phyloP scores from a whole-genome alignment of 2,797 vertebrate species.

The Sebastes alutus region DNA sequence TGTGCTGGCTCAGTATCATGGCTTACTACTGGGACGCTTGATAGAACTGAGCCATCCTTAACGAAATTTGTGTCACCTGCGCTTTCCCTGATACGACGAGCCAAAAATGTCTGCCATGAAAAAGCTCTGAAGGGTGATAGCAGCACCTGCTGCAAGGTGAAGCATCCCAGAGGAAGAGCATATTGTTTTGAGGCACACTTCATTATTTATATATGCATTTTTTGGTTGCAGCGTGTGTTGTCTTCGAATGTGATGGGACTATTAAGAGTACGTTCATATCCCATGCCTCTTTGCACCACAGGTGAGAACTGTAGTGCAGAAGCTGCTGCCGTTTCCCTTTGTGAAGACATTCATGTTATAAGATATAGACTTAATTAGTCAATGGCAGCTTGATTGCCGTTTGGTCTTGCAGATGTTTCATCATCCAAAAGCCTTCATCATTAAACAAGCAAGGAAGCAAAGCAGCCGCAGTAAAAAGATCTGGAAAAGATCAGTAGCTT shows the following conservation, averaged over 20 bases:
- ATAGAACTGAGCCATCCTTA: not conserved
- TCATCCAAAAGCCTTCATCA: conserved; percentile 38
- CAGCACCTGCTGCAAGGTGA: not conserved
- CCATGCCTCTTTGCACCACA: not conserved
- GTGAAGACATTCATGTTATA: not conserved
- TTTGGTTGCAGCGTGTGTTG: not conserved
- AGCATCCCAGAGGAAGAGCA: not conserved
- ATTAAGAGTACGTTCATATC: not conserved
- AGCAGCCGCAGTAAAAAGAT: conserved; percentile 17
- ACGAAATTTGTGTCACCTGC: not conserved
- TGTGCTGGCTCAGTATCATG: not conserved
- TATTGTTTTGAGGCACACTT: not conserved
- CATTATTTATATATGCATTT: not conserved
- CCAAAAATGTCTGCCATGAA: not conserved
- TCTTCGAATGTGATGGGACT: conserved; percentile 13
- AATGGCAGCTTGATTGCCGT: conserved; percentile 19
- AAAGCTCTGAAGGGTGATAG: not conserved
- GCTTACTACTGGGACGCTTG: not conserved
- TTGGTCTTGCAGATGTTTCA: conserved; percentile 35
- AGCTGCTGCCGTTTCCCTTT: not conserved
- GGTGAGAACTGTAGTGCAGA: not conserved
- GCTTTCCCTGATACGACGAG: not conserved
- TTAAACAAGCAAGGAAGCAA: conserved; percentile 33
- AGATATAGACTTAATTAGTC: conserved; percentile 8
- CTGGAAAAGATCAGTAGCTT: conserved; percentile 34